Base-by-base conservation (phyloP, 2,888 invertebrate genomes). In the Eupithecia exiguata region DNA sequence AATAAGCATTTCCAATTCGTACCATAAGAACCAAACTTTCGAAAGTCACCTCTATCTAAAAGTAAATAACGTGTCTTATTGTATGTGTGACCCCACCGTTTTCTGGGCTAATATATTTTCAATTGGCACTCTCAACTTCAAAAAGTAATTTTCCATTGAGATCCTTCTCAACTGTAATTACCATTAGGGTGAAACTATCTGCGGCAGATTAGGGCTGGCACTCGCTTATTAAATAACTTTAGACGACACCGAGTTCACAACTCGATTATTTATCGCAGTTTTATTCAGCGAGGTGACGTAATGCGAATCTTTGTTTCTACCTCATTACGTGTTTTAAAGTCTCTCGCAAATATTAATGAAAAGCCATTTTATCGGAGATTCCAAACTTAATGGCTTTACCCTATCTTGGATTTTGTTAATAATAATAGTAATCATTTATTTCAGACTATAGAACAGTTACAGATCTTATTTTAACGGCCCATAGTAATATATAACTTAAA, bases 141-240 rank as follows among this genome's bases (percentile, higher is more conserved):
- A 40, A 65, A 65, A 38, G 65, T 65, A 65, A 65, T 65, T 40
- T 65, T 65, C 65, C 35, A 65, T 61, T 69, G 53, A 58, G 69
- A 49, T 46, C 70, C 63, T 65, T 36, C 65, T 35, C 38, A 38
- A 65, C 25, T 14, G 65, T 65, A 65, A 65, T 65, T 65, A 65
- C 65, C 65, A 65, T 65, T 63, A 36, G 65, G 61, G 61, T 30
- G 7, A 38, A 65, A 65, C 65, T 65, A 65, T 38, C 65, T 25
- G 62, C 62, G 36, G 61, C 38, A 61, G 69, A 43, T 62, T 62
- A 38, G 40, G 67, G 67, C 81, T 79, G 78, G 81, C 79, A 81
- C 82, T 82, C 82, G 82, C 81, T 86, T 89, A 89, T 89, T 89
- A 89, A 88, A 89, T 88, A 90, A 89, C 84, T 89, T 90, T 71